Base-by-base conservation (phyloP, 1,140 invertebrate species). In the Listronotus oregonensis region DNA sequence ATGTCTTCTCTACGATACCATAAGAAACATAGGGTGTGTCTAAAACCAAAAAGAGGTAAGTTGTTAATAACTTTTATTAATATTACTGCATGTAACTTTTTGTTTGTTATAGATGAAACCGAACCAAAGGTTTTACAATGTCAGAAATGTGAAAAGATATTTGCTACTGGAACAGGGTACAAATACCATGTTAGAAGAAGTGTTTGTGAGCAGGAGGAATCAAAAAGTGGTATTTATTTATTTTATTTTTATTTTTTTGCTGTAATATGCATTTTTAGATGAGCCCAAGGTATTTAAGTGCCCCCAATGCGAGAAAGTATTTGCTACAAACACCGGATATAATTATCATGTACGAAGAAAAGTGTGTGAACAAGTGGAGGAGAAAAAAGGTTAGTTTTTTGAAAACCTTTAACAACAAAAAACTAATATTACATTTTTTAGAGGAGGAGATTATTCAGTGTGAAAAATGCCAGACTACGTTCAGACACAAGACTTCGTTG, bases 361-460 rank as follows among this genome's bases (percentile, higher is more conserved):
- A 32, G 62, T 64, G 10, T 64, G 62, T 40, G 62, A 64, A 14
- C 62, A 64, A 49, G 62, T 56, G 31, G 51, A 65, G 17, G 63
- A 65, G 32, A 54, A 58, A 17, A 64, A 65, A 65, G 63, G 63
- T 65, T 32, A 14, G 31, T 17, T 10, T 12, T 37, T 11, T 34
- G 8, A 15, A 18, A 40, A 17, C 32, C 11, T 52, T 52, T 52
- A 11, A 4, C 3, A 31, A n/a, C n/a, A 52, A 18, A 9, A 52
- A n/a, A 14, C 8, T 32, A 10, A 54, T 54, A 27, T n/a, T 60
- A 18, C 8, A n/a, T 8, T 66, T 66, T n/a, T 37, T 43, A 66
- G 64, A 66, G 15, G 64, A 66, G 12, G 64, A 60, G 39, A 47
- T 66, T 8, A 60, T 66, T 14, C 47, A 66, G 32, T 66, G 64